Base-by-base conservation (phyloP, 1,140 invertebrate species). In the Tetragonula clypearis region DNA sequence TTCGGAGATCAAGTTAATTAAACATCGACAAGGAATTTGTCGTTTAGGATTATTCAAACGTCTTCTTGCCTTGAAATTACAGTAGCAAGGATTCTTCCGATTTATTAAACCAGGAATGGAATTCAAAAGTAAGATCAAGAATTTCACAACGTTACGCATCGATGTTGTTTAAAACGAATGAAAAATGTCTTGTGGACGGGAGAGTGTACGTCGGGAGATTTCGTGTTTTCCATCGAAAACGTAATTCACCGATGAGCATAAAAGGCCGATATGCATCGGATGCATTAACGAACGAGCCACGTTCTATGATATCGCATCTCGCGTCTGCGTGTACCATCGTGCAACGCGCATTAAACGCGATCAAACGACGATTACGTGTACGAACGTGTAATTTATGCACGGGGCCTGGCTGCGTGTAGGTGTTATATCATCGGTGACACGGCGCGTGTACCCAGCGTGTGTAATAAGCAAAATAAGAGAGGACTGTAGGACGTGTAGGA, bases 251-350 rank as follows among this genome's bases (percentile, higher is more conserved):
- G 17, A 35, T 49, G 26, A 2, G n/a, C 0, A 11, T 26, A 19
- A 11, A 12, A 6, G 14, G 19, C 49, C 11, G 76, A 84, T 68
- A 84, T n/a, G 75, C 86, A 87, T 83, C 79, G 49, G 49, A 35
- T 66, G 68, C 73, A 88, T 87, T 88, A 87, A 87, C 65, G 53
- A 56, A 23, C 68, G 58, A 77, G 49, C 60, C 74, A 82, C 62
- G 58, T 53, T 68, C 66, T 30, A 41, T 41, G 87, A 87, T 85
- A 87, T 85, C 74, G 53, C 68, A 72, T 74, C 76, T 53, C 30
- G 53, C 77, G 17, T 55, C 49, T 41, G 80, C 76, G 58, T 53
- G 69, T 55, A 65, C 73, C 49, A 68, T 74, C 58, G 19, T 55
- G 12, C 30, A 3, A n/a, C 19, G 26, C 14, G 41, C 79, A 62